phyloP scores from a whole-genome alignment of 2,797 vertebrate genomes.

The Poecilia picta region DNA sequence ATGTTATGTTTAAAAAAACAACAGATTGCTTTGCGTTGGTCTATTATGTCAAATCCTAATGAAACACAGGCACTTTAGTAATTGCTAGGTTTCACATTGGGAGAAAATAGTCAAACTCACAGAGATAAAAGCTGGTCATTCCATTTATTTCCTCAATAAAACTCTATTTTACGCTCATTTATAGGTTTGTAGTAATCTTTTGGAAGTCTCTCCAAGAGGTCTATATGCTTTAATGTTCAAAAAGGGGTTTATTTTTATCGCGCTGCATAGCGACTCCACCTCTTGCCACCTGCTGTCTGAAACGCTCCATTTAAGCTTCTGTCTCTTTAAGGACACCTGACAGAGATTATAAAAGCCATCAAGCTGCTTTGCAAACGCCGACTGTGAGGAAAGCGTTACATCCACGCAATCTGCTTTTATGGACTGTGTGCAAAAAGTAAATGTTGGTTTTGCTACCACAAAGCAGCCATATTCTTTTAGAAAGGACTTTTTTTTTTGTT shows the following conservation, averaged over 20 bases:
- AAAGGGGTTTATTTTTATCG: constrained; percentile 3
- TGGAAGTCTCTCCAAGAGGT: constrained; percentile 1
- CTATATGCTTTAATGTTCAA: constrained; percentile 15
- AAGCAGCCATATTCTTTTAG: constrained; percentile 34
- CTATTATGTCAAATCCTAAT: not conserved
- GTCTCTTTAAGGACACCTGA: constrained; percentile 42
- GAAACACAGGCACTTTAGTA: not conserved
- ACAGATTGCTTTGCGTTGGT: not conserved
- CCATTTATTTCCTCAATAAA: not conserved
- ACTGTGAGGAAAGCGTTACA: constrained; percentile 28
- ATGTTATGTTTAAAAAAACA: not conserved
- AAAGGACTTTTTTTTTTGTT: not conserved
- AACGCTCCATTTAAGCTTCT: constrained; percentile 9
- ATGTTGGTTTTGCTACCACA: constrained; percentile 4
- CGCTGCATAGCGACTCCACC: not conserved
- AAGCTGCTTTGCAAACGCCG: constrained; percentile 36
- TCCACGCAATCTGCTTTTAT: constrained; percentile 14
- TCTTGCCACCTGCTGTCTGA: constrained; percentile 15
- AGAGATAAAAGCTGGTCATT: not conserved
- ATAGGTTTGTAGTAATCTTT: not conserved
- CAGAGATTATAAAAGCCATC: constrained; percentile 62
- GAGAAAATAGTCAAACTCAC: not conserved
- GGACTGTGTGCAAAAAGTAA: not conserved
- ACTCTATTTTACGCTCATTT: constrained; percentile 1
- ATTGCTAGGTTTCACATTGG: not conserved